Evolutionary conservation across 2,888 invertebrate species (phyloP), one percentile per base, ranked within the genome.

Genomic region (Hemaris fuciformis): DNA sequence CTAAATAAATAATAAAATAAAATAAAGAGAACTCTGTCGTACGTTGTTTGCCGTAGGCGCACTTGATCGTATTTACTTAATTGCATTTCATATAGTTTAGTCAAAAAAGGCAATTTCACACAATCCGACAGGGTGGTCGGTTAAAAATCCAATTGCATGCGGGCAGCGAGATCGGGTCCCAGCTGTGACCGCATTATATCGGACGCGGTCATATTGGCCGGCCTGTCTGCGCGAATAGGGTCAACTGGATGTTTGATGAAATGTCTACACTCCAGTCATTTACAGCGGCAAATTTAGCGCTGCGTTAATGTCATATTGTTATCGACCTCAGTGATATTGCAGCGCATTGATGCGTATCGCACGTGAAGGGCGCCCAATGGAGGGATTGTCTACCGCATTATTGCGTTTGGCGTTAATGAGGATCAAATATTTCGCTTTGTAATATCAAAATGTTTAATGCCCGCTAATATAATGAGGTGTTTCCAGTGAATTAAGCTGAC

Each of bases 101-200:
- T 66, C 72, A 77, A 77, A 76, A 79, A 76, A 77, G 73, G 68
- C 73, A 76, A 74, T 75, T 48, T 58, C 65, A 67, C 65, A 68
- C 69, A 70, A 71, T 64, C 72, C 73, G 66, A 75, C 76, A 71
- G 75, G 75, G 73, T 75, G 75, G 70, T 69, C 73, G 75, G 83
- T 85, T 83, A 86, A 87, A 85, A 86, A 82, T 83, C 81, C 83
- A 83, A 87, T 87, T 81, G 83, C 79, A 81, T 75, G 77, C 79
- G 79, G 81, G 73, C 66, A 72, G 66, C 65, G 67, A 64, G 72
- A 73, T 71, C 68, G 70, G 74, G 75, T 75, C 74, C 72, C 85
- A 80, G 83, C 82, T 81, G 83, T 71, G 83, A 85, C 86, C 84
- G 81, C 83, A 82, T 82, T 83, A 81, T 85, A 84, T 83, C 74